A percentile compares a stretch with the other conserved stretches of the same genome.
Conservation (phyloP, 2,888 invertebrate genomes). For the Drosophila paranaensis region DNA sequence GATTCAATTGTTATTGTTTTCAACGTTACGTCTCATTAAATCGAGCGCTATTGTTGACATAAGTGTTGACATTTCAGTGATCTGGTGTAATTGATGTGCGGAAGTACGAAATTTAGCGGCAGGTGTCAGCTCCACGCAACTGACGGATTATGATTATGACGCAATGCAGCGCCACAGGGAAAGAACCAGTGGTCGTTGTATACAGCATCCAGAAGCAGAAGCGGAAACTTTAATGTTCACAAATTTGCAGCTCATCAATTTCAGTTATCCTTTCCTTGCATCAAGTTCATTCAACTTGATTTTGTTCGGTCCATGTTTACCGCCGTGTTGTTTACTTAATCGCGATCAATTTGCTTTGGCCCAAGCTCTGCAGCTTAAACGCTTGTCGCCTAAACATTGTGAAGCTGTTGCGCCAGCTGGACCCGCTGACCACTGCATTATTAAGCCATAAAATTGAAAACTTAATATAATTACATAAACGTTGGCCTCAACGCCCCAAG, state of each 20-base stretch:
- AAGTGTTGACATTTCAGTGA: conserved; percentile 64
- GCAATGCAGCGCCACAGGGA: conserved; percentile 1
- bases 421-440: conserved; percentile 57
- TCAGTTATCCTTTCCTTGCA: conserved; percentile 53
- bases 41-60: conserved; percentile 43
- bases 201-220: conserved; percentile 27
- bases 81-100: conserved; percentile 64
- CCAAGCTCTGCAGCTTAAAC: conserved; percentile 57
- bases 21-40: conserved; percentile 72
- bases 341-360: conserved; percentile 64
- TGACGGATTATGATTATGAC: conserved; percentile 30
- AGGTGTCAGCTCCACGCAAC: conserved; percentile 49
- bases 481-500: conserved; percentile 63
- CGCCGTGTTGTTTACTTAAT: conserved; percentile 72
- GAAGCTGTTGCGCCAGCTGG: conserved; percentile 28
- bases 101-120: conserved; percentile 54
- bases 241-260: conserved; percentile 76
- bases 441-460: conserved; percentile 82
- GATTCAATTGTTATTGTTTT: conserved; percentile 42
- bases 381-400: conserved; percentile 66
- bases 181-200: neutral
- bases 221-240: conserved; percentile 75
- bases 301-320: conserved; percentile 41
- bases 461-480: conserved; percentile 81
- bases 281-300: conserved; percentile 74